Percentiles rank a stretch among this genome's conserved stretches.
These are phyloP conservation scores for Xiphorhynchus erythropygius DNA, from an alignment of 2,797 vertebrate genomes.

Conservation along the genomic window DNA sequence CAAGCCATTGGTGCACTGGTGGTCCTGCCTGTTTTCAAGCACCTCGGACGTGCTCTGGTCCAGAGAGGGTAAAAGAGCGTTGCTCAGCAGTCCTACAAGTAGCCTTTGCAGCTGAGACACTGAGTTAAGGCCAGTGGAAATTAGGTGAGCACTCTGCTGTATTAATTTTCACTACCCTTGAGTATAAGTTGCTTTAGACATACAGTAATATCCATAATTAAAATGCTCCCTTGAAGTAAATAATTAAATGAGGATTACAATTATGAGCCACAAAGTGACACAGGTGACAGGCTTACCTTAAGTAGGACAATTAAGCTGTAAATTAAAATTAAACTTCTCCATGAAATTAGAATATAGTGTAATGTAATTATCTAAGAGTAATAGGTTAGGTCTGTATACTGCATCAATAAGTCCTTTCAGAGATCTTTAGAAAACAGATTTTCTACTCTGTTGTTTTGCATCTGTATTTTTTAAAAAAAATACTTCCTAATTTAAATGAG, in stretches of 20 bases:
- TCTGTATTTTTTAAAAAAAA: neutral
- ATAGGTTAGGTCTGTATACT: neutral
- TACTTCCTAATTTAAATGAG: neutral
- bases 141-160: neutral
- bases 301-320: conserved; percentile 47
- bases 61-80: neutral
- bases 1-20: neutral
- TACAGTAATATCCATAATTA: conserved; percentile 42
- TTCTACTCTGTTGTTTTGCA: neutral
- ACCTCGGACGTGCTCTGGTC: neutral
- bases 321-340: conserved; percentile 28
- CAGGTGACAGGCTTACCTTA: conserved; percentile 43
- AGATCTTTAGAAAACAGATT: neutral
- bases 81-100: neutral
- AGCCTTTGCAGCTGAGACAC: neutral
- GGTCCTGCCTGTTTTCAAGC: neutral
- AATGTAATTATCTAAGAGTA: conserved; percentile 10
- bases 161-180: neutral
- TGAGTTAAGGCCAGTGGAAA: neutral
- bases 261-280: conserved; percentile 46
- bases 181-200: conserved; percentile 10
- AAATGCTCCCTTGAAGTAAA: conserved; percentile 65
- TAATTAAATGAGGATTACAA: conserved; percentile 64
- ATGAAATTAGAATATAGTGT: neutral
- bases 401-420: neutral